Conservation (phyloP, 2,113 vertebrate genomes). For the Leptobrachium leishanense region DNA sequence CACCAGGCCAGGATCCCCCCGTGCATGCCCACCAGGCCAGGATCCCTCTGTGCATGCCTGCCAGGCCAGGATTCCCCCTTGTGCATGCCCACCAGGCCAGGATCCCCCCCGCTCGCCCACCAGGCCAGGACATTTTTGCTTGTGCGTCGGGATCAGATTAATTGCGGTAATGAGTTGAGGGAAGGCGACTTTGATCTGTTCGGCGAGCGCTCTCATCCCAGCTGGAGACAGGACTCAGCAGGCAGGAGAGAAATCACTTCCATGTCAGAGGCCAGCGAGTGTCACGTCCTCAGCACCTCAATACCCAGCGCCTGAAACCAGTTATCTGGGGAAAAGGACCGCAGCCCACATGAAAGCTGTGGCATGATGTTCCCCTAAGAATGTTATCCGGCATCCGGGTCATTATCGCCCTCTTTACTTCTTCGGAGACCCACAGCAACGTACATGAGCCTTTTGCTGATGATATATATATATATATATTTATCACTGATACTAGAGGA, state of each 20-base stretch:
- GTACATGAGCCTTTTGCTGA: too few species aligned
- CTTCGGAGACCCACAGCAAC: too few species aligned
- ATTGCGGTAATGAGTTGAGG: conserved; percentile 13
- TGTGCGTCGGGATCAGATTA: conserved; percentile 6
- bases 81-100: too few species aligned
- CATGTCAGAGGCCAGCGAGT: conserved; percentile 3
- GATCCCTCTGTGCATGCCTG: too few species aligned
- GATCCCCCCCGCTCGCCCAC: background rate
- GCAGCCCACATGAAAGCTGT: background rate
- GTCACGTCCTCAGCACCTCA: background rate
- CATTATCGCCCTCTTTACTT: too few species aligned
- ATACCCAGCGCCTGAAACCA: background rate
- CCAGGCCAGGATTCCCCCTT: too few species aligned
- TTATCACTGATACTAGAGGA: too few species aligned
- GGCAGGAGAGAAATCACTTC: conserved; percentile 11
- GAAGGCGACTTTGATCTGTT: conserved; percentile 1
- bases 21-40: too few species aligned
- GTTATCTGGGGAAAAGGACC: background rate
- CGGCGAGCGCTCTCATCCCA: background rate
- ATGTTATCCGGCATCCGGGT: too few species aligned
- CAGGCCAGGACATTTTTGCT: background rate
- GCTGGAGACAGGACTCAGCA: background rate
- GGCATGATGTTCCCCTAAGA: background rate
- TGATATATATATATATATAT: too few species aligned
- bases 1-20: too few species aligned